Evolutionary conservation across 2,888 invertebrate genomes (phyloP).

Genomic region (Drosophila putrida): DNA sequence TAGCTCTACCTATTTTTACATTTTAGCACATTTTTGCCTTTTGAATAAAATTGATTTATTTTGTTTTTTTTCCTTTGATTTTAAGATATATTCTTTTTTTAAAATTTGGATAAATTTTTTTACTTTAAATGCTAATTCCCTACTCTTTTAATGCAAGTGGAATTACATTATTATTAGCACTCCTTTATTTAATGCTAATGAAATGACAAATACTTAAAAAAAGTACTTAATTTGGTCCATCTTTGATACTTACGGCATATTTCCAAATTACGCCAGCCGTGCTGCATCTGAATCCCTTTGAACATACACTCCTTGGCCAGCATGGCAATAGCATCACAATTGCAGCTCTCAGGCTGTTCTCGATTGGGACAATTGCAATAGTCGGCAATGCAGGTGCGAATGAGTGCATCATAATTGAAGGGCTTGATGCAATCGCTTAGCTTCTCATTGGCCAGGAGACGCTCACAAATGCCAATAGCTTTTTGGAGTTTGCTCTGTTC

Average conservation of each 20-base stretch:
- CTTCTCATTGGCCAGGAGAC: conserved; percentile 88
- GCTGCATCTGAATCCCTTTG: conserved; percentile 88
- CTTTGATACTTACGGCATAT: conserved; percentile 91
- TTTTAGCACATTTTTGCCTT: too few relatives aligned
- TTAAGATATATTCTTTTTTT: too few relatives aligned
- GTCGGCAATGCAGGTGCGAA: conserved; percentile 92
- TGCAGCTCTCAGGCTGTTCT: conserved; percentile 88
- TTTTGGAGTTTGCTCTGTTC: conserved; percentile 72
- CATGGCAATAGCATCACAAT: conserved; percentile 91
- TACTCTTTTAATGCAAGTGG: too few relatives aligned
- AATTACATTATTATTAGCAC: too few relatives aligned
- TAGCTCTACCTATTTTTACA: too few relatives aligned
- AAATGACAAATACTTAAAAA: too few relatives aligned
- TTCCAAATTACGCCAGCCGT: conserved; percentile 91
- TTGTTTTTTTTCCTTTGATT: too few relatives aligned
- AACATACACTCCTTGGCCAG: conserved; percentile 91
- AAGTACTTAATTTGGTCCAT: too few relatives aligned
- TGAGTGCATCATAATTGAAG: conserved; percentile 89
- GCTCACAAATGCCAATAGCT: conserved; percentile 88
- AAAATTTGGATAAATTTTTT: too few relatives aligned
- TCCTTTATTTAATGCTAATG: too few relatives aligned
- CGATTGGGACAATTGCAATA: conserved; percentile 89
- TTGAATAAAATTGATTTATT: too few relatives aligned
- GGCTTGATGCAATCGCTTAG: conserved; percentile 89
- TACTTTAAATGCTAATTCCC: too few relatives aligned